Evolutionary conservation across 2,888 invertebrate species (phyloP), one percentile per base, ranked within the genome.

Genomic region (Nemotelus pantherinus): DNA sequence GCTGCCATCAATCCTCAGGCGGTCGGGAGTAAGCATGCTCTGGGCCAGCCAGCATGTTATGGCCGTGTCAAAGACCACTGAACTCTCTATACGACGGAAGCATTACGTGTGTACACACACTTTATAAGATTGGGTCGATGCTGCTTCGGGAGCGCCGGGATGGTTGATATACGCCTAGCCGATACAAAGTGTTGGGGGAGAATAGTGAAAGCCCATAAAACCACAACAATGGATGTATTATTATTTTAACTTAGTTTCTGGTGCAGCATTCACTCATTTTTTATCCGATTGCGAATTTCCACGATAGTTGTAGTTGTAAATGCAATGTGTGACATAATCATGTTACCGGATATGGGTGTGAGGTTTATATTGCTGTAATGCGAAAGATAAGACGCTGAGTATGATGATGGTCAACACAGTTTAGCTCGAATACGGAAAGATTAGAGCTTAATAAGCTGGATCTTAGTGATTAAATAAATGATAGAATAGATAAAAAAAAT

Each of bases 31-130:
- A 58, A 25, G 64, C 65, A n/a, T 76, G 53, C 65, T 76, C 50
- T 76, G 10, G n/a, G 53, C 10, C 63, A 63, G 25, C 25, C 25
- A 65, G 60, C 50, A 45, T 50, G 68, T 60, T 60, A 45, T 63
- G 39, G 48, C 48, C 60, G 68, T 76, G 77, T 70, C 77, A 77
- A 77, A 77, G 77, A 70, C 77, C 77, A 77, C 68, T 77, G 77
- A 77, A 77, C 77, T 77, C 64, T 68, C 47, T 25, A 25, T 25
- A 25, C 25, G 25, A 25, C 25, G 25, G 47, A 43, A 55, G 50
- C 55, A 55, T 70, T 53, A 70, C 70, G 70, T 53, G 55, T 10
- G 25, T 25, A 25, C 25, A 25, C 25, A 70, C 55, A 53, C 50
- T 68, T 3, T 39, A 45, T 41, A 39, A 6, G 68, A 44, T 7